Percentiles rank a stretch among this genome's conserved stretches.
Evolutionary conservation across 2,113 vertebrate genomes (phyloP).

Genomic region (Malurus melanocephalus): DNA sequence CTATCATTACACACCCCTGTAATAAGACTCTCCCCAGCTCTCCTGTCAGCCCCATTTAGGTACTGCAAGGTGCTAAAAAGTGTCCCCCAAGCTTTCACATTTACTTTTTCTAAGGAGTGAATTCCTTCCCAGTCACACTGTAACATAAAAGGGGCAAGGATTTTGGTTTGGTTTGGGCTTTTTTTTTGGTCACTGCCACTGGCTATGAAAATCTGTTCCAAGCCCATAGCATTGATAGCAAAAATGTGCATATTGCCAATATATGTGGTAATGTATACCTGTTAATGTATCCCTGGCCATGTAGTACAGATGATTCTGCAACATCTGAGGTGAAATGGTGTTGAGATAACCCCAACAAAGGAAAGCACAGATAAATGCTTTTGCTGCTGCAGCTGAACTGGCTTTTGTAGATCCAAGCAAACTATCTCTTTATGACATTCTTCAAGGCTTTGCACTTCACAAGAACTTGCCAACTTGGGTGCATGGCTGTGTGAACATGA

Average conservation of each 20-base stretch:
- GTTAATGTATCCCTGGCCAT: neutral
- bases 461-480: neutral
- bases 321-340: neutral
- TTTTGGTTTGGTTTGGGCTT: neutral
- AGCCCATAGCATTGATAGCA: neutral
- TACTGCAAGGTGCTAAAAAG: neutral
- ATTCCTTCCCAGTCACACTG: neutral
- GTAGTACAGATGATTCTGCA: neutral
- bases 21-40: neutral
- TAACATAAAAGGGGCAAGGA: neutral
- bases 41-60: neutral
- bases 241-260: neutral
- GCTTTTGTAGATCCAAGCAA: neutral
- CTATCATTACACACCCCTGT: neutral
- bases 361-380: neutral
- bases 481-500: neutral
- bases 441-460: neutral
- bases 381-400: neutral
- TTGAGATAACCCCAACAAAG: neutral
- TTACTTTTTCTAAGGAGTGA: neutral
- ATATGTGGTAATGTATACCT: neutral
- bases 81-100: accelerated
- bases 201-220: neutral
- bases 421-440: neutral
- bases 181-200: neutral